Evolutionary conservation across 2,888 invertebrate species (phyloP).

Genomic region (Leptothorax acervorum): DNA sequence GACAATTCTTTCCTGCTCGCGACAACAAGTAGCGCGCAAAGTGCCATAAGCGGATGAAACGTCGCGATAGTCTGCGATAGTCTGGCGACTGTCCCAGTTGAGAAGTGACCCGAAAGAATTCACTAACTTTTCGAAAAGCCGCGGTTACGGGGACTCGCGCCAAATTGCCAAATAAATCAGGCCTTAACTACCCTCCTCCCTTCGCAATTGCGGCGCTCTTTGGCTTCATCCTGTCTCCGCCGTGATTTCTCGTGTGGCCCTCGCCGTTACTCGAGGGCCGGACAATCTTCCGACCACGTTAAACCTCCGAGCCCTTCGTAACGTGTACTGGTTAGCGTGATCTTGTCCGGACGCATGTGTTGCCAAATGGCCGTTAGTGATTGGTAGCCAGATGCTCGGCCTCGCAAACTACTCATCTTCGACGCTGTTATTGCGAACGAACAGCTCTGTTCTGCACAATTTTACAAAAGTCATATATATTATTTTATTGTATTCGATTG

Average conservation of each 20-base stretch:
- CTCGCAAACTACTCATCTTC: constrained; percentile 29
- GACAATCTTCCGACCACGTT: constrained; percentile 65
- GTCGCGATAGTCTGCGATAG: constrained; percentile 36
- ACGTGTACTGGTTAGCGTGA: constrained; percentile 39
- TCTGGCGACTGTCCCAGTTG: constrained; percentile 28
- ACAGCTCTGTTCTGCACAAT: not conserved
- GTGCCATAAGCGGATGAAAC: constrained; percentile 13
- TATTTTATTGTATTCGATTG: not conserved
- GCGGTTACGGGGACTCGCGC: constrained; percentile 53
- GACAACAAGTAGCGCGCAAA: constrained; percentile 10
- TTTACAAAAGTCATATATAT: not conserved
- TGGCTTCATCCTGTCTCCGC: constrained; percentile 22
- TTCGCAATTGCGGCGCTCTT: constrained; percentile 20
- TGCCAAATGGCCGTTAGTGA: constrained; percentile 53
- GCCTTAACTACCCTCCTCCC: constrained; percentile 67
- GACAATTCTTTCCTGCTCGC: constrained; percentile 15
- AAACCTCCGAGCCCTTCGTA: constrained; percentile 51
- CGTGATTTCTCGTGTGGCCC: constrained; percentile 47
- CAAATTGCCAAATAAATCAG: constrained; percentile 80
- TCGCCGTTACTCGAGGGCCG: constrained; percentile 36
- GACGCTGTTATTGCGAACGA: not conserved
- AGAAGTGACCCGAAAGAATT: constrained; percentile 70
- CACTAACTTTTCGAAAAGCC: constrained; percentile 67
- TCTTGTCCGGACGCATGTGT: constrained; percentile 60
- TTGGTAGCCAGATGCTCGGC: constrained; percentile 44